Evolutionary conservation across 2,797 vertebrate species (phyloP).

Genomic region (Cetoscarus ocellatus): DNA sequence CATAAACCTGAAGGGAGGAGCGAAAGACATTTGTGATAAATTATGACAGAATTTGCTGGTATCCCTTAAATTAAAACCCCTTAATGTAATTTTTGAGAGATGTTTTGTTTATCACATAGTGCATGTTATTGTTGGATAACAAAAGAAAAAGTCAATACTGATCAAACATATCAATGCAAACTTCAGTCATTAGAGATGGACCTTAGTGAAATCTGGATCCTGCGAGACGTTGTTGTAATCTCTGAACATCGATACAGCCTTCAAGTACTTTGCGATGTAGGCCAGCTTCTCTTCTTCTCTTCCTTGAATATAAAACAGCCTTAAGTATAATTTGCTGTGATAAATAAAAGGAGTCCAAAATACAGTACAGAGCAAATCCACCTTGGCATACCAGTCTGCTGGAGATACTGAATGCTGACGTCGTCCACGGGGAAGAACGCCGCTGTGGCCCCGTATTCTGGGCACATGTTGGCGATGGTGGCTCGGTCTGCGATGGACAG

Average conservation of each 20-base stretch:
- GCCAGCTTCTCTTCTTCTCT: slow-evolving; percentile 88
- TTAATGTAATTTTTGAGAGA: too few relatives aligned
- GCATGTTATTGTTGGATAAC: too few relatives aligned
- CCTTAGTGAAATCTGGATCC: slow-evolving; percentile 95
- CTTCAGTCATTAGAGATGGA: slow-evolving; percentile 49
- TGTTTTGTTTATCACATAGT: too few relatives aligned
- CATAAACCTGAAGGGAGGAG: slow-evolving; percentile 86
- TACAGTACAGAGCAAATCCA: background rate
- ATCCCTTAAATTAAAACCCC: background rate
- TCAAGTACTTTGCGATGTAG: slow-evolving; percentile 89
- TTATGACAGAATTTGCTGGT: too few relatives aligned
- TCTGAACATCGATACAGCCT: slow-evolving; percentile 92
- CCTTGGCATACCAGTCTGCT: slow-evolving; percentile 89
- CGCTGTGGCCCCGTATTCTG: slow-evolving; percentile 96
- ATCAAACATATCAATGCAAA: too few relatives aligned
- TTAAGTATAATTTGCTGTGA: fast-evolving
- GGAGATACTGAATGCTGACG: slow-evolving; percentile 92
- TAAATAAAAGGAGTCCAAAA: background rate
- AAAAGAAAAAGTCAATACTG: background rate
- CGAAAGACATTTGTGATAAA: background rate
- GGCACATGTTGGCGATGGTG: slow-evolving; percentile 99
- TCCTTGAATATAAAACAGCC: slow-evolving; percentile 77
- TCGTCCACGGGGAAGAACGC: slow-evolving; percentile 96
- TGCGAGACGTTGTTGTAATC: slow-evolving; percentile 90
- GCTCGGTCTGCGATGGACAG: slow-evolving; percentile 97